Percentiles rank a stretch among this genome's conserved stretches.
Evolutionary conservation across 2,113 vertebrate genomes (phyloP).

Genomic region (Buteo buteo): DNA sequence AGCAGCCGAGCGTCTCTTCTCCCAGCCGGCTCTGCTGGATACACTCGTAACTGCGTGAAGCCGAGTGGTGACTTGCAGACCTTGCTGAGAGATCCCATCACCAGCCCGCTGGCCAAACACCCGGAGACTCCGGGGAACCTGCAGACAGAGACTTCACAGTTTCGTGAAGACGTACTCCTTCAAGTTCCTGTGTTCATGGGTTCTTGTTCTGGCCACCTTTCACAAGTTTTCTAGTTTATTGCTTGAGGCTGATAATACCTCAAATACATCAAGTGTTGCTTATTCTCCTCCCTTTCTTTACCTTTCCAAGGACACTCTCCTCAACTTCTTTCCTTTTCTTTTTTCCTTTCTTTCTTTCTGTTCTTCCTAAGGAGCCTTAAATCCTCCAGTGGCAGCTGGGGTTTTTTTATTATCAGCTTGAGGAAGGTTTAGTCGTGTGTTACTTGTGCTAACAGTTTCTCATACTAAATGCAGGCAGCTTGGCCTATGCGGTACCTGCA

Average conservation of each 20-base stretch:
- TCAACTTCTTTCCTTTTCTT: neutral
- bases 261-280: neutral
- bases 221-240: neutral
- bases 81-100: neutral
- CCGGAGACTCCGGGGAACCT: neutral
- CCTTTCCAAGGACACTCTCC: neutral
- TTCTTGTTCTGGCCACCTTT: neutral
- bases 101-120: neutral
- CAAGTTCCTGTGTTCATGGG: neutral
- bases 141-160: neutral
- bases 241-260: neutral
- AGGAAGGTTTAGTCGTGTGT: neutral
- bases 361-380: neutral
- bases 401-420: neutral
- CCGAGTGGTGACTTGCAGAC: neutral
- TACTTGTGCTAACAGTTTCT: neutral
- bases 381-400: neutral
- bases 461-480: neutral
- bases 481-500: neutral
- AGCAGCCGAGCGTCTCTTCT: neutral
- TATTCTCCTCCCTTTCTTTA: neutral
- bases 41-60: neutral
- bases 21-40: neutral
- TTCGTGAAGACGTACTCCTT: neutral
- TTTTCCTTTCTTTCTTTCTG: too few relatives aligned